phyloP scores from a whole-genome alignment of 2,113 vertebrate species.

The Scartelaos histophorus region DNA sequence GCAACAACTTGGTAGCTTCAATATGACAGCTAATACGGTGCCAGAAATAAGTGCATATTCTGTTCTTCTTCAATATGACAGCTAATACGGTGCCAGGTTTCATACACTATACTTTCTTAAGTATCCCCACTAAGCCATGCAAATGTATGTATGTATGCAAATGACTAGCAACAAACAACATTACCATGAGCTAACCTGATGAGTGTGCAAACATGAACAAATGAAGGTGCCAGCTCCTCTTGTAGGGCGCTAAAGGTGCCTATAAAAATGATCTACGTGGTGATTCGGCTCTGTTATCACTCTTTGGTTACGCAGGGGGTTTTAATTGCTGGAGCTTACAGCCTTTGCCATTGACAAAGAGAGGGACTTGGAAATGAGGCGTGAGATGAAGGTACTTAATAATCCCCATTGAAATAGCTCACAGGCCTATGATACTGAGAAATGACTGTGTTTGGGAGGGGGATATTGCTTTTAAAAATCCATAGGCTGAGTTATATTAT shows the following conservation, averaged over 20 bases:
- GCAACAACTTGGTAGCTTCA: not conserved
- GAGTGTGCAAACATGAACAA: slow-evolving; percentile 43
- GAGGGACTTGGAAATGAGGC: slow-evolving; percentile 57
- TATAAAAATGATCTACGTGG: slow-evolving; percentile 57
- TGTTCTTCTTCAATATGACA: too few relatives aligned
- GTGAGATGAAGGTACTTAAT: slow-evolving; percentile 69
- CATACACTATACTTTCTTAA: not conserved
- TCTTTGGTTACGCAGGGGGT: slow-evolving; percentile 55
- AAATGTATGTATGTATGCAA: not conserved
- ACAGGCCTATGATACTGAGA: slow-evolving; percentile 61
- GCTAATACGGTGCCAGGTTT: not conserved
- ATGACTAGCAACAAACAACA: not conserved
- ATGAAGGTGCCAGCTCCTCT: slow-evolving; percentile 32
- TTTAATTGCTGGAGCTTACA: slow-evolving; percentile 58
- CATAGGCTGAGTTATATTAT: slow-evolving; percentile 63
- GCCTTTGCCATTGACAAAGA: slow-evolving; percentile 52
- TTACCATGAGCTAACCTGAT: slow-evolving; percentile 9
- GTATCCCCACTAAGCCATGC: not conserved
- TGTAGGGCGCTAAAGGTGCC: slow-evolving; percentile 41
- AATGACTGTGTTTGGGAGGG: slow-evolving; percentile 58
- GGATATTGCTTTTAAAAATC: slow-evolving; percentile 70
- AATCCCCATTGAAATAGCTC: slow-evolving; percentile 65
- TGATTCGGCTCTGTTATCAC: slow-evolving; percentile 54
- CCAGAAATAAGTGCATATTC: too few relatives aligned
- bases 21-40: not conserved